Evolutionary conservation across 2,113 vertebrate species (phyloP), one percentile per base, ranked within the genome.

Genomic region (Calidris pugnax): DNA sequence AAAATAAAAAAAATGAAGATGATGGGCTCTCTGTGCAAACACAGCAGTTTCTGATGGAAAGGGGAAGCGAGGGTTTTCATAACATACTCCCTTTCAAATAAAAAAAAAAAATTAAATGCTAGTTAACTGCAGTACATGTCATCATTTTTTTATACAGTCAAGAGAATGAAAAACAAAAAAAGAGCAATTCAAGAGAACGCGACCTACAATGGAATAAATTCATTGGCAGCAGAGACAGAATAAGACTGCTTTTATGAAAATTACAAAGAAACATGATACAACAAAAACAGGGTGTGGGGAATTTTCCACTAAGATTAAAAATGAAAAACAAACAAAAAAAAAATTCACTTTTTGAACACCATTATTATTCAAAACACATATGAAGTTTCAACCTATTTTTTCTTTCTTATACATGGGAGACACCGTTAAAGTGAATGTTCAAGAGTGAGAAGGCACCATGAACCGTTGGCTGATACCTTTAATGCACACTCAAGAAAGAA

Each of bases 121-220:
- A 94, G 80, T 76, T 86, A 97, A 93, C 19, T 95, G 92, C 83
- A 97, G 92, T 97, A 97, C 90, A 97, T 71, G 67, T 89, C 39
- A 91, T 89, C 16, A 60, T 76, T 79, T 82, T 82, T 95, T 97
- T 93, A 96, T 90, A 97, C 92, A 98, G 89, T 67, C 89, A 96
- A 95, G 53, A 95, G 78, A 96, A 95, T 51, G 7, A 91, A 71
- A 93, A 96, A 95, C 26, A 28, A 28, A 74, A 51, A 75, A 84
- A 95, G 93, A 56, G 11, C 79, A 81, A 85, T 90, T 87, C 81
- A 96, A 94, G 88, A 97, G 95, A 97, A 97, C 39, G 48, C 95
- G 95, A 97, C 95, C 96, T 96, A 98, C 81, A 87, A 90, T 30
- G 90, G 96, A 97, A 97, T 97, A 98, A 97, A 97, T 88, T 98